Evolutionary conservation across 2,797 vertebrate genomes (phyloP).

Genomic region (Cephalopachus bancanus): DNA sequence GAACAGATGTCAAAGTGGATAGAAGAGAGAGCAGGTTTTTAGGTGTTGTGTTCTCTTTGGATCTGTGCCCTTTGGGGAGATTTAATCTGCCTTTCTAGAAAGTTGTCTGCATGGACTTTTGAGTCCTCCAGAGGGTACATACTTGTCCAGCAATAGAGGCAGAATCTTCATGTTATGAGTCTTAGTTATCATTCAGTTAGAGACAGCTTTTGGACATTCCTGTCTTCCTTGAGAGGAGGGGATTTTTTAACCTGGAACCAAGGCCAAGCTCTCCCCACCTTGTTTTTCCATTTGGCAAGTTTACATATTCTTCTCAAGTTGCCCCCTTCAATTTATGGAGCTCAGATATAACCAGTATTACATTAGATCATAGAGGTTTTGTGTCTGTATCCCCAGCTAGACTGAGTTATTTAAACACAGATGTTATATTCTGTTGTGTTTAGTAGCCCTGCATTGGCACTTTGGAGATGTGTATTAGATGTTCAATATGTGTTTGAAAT

Average conservation of each 20-base stretch:
- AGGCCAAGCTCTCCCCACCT: not conserved
- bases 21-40: not conserved
- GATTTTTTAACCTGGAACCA: not conserved
- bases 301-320: not conserved
- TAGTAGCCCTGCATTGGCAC: not conserved
- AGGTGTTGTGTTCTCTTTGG: not conserved
- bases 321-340: not conserved
- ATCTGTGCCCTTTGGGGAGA: not conserved
- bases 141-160: not conserved
- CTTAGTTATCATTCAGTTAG: not conserved
- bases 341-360: not conserved
- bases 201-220: not conserved
- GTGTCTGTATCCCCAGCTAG: not conserved
- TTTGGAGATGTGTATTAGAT: not conserved
- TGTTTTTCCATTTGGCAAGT: not conserved
- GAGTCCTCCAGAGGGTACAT: not conserved
- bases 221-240: not conserved
- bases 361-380: not conserved
- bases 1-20: not conserved
- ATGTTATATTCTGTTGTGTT: not conserved
- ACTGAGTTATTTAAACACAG: not conserved
- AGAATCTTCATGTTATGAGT: not conserved
- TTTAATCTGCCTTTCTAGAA: not conserved
- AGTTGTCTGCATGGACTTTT: not conserved
- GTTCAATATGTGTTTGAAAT: not conserved